Evolutionary conservation across 1,140 invertebrate genomes (phyloP).

Genomic region (Neelides sp.): DNA sequence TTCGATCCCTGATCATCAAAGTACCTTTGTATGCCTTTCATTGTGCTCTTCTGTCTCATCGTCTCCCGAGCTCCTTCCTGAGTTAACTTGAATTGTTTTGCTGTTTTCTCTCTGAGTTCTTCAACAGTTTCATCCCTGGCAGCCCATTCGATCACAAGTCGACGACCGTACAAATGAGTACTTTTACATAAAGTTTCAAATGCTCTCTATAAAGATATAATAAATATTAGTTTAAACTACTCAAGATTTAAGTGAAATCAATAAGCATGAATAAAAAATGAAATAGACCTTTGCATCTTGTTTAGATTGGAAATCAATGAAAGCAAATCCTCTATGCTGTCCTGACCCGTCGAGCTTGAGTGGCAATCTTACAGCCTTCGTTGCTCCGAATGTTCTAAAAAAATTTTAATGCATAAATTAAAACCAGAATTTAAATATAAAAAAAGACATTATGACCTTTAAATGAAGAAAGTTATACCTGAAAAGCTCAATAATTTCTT

Average conservation of each 20-base stretch:
- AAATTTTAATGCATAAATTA: constrained; percentile 21
- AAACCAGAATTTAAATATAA: background rate
- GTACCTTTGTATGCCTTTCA: constrained; percentile 8
- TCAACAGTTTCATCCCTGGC: constrained; percentile 61
- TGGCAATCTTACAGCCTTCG: constrained; percentile 81
- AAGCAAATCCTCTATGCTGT: constrained; percentile 87
- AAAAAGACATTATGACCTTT: background rate
- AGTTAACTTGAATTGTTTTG: constrained; percentile 47
- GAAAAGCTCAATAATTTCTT: constrained; percentile 85
- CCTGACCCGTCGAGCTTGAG: constrained; percentile 70
- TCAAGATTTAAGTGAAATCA: background rate
- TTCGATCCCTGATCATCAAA: constrained; percentile 8
- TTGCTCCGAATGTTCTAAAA: constrained; percentile 79
- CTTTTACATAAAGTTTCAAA: constrained; percentile 85
- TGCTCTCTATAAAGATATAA: constrained; percentile 52
- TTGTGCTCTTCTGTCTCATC: background rate
- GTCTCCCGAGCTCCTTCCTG: constrained; percentile 27
- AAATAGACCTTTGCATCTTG: constrained; percentile 12
- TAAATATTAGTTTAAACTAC: background rate
- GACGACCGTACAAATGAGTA: constrained; percentile 91
- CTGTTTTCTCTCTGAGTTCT: constrained; percentile 70
- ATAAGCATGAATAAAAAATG: background rate
- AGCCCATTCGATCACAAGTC: constrained; percentile 94
- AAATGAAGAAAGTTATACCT: constrained; percentile 43
- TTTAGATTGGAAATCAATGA: constrained; percentile 68